Evolutionary conservation across 92 coral and sea anemone species (phyloP).

Genomic region (Siderastrea siderea): DNA sequence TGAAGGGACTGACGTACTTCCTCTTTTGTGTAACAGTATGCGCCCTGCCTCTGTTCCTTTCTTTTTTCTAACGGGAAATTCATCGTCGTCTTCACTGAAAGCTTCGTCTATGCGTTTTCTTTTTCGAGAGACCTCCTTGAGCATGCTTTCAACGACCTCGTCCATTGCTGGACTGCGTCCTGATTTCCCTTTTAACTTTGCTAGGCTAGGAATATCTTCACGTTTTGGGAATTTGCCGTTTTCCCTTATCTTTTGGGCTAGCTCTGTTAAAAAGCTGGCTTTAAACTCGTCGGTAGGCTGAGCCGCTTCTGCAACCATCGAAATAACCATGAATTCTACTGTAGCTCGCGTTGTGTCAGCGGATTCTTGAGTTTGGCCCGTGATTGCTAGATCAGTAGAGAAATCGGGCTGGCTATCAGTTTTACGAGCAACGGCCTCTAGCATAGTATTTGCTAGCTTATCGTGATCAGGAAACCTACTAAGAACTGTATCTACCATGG

Average conservation of each 20-base stretch:
- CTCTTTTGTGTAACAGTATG: conserved; percentile 1
- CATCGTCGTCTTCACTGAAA: neutral
- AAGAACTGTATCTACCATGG: conserved; percentile 27
- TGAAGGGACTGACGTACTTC: conserved; percentile 37
- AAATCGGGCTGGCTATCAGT: conserved; percentile 39
- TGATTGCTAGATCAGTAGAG: neutral
- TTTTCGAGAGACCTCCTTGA: neutral
- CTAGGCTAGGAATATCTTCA: conserved; percentile 40
- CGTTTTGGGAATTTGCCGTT: conserved; percentile 30
- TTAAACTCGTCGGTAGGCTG: conserved; percentile 39
- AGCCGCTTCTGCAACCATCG: conserved; percentile 78
- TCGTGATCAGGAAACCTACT: neutral
- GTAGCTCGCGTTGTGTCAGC: conserved; percentile 46
- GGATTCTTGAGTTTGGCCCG: neutral
- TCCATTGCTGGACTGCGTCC: conserved; percentile 71
- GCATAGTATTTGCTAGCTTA: conserved; percentile 7
- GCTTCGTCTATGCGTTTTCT: neutral
- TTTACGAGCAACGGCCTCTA: neutral
- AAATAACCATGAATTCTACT: conserved; percentile 51
- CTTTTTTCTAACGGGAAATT: conserved; percentile 28
- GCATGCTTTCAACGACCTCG: neutral
- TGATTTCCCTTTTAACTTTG: conserved; percentile 1
- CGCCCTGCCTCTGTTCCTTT: conserved; percentile 40
- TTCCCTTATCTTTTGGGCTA: conserved; percentile 16
- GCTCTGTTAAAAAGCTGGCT: conserved; percentile 20